Percentiles rank a stretch among this genome's conserved stretches.
Conservation (phyloP, 2,113 vertebrate species). For the Nothocercus nigrocapillus region DNA sequence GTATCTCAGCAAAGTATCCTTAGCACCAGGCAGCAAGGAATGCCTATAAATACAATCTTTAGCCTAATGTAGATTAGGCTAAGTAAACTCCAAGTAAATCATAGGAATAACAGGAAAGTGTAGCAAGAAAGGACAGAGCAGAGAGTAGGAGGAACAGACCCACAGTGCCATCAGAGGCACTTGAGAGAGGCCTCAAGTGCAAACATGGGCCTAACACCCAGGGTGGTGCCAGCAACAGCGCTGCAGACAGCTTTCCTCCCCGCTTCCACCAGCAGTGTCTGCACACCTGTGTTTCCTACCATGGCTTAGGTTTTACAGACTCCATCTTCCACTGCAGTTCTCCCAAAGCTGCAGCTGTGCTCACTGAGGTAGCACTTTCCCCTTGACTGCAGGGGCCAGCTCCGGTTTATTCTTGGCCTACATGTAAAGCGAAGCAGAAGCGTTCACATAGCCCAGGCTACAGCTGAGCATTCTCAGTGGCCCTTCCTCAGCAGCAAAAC, state of each 20-base stretch:
- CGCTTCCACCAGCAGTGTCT: background rate
- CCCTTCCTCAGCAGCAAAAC: background rate
- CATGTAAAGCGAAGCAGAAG: background rate
- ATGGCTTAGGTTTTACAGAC: background rate
- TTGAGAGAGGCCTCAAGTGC: background rate
- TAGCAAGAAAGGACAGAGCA: background rate
- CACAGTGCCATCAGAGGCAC: background rate
- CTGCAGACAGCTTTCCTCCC: background rate
- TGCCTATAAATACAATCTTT: background rate
- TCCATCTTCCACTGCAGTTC: background rate
- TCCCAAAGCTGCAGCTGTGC: background rate
- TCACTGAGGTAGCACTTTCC: background rate
- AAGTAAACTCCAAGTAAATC: background rate
- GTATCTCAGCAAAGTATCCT: background rate
- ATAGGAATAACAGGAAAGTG: background rate
- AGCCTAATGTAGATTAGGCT: background rate
- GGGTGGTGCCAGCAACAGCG: rapidly evolving
- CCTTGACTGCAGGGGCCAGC: background rate
- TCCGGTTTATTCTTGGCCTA: background rate
- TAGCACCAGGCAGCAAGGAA: background rate
- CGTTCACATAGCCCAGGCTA: background rate
- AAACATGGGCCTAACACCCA: background rate
- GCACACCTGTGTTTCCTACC: background rate
- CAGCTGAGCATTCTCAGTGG: background rate
- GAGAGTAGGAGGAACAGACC: background rate